These are phyloP conservation scores for Tetramorium parvispinum DNA, from an alignment of 1,140 invertebrate genomes.

Conservation along the genomic window DNA sequence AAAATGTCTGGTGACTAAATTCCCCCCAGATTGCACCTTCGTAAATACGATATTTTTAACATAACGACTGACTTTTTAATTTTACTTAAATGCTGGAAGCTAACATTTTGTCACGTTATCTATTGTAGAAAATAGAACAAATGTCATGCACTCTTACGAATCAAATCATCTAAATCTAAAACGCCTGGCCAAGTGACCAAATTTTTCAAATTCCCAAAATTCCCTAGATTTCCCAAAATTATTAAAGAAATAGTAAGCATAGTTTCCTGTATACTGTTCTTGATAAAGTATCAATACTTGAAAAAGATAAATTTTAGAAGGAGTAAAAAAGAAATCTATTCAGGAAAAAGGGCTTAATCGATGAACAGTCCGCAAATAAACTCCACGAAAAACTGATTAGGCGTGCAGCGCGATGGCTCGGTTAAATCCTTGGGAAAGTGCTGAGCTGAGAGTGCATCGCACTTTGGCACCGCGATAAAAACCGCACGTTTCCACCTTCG, in stretches of 20 bases:
- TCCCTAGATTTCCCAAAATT: not conserved
- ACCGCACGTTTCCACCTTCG: conserved; percentile 2
- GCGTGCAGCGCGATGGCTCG: not conserved
- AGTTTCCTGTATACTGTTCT: not conserved
- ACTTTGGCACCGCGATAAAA: not conserved
- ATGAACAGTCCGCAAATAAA: not conserved
- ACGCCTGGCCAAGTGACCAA: not conserved
- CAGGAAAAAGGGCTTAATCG: not conserved
- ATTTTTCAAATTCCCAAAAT: too few relatives aligned
- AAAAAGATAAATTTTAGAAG: not conserved
- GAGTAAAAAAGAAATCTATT: not conserved
- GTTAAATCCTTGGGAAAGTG: not conserved
- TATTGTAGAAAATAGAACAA: not conserved
- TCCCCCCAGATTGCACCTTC: too few relatives aligned
- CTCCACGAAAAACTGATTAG: conserved; percentile 4
- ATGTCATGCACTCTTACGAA: not conserved
- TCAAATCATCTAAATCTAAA: not conserved
- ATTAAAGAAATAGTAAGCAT: not conserved
- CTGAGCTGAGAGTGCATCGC: not conserved
- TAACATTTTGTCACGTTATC: too few relatives aligned
- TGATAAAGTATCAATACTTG: not conserved
- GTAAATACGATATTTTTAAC: too few relatives aligned
- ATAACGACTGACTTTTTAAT: too few relatives aligned
- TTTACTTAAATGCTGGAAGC: too few relatives aligned
- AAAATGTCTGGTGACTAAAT: too few relatives aligned